phyloP scores from a whole-genome alignment of 2,888 invertebrate species.

The Drosophila stalkeri region DNA sequence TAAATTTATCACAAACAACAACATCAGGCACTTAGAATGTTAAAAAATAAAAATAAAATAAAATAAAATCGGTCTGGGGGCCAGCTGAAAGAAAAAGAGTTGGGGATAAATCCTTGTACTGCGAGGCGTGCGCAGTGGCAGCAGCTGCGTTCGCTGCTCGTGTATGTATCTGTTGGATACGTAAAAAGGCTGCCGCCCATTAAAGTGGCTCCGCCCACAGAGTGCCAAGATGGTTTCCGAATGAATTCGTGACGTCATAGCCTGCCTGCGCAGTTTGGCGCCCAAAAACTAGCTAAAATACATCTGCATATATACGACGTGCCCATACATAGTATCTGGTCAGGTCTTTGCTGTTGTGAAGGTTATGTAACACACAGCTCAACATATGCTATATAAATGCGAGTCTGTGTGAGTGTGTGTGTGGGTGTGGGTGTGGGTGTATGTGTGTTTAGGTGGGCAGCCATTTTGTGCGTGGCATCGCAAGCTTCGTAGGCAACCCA shows the following conservation, averaged over 20 bases:
- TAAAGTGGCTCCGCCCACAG: conserved; percentile 62
- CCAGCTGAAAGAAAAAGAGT: neutral
- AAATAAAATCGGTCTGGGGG: neutral
- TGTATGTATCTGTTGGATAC: conserved; percentile 67
- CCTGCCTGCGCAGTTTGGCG: conserved; percentile 36
- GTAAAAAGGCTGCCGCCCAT: conserved; percentile 55
- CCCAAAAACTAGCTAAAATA: conserved; percentile 26
- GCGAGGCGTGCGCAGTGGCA: conserved; percentile 53
- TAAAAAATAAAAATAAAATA: conserved; percentile 14
- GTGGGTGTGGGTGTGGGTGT: conserved; percentile 8
- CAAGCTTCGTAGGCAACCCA: conserved; percentile 82
- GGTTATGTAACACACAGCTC: conserved; percentile 64
- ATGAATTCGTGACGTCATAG: conserved; percentile 65
- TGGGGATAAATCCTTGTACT: neutral
- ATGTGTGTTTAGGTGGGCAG: conserved; percentile 51
- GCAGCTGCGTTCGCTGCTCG: neutral
- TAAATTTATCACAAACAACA: conserved; percentile 24
- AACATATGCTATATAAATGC: conserved; percentile 12
- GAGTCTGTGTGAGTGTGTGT: conserved; percentile 2
- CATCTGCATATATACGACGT: conserved; percentile 20
- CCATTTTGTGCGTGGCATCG: conserved; percentile 70
- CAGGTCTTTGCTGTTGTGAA: conserved; percentile 66
- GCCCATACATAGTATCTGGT: conserved; percentile 33
- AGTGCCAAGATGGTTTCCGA: conserved; percentile 72
- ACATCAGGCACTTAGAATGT: conserved; percentile 40